These are phyloP conservation scores for Psophia crepitans DNA, from an alignment of 2,113 vertebrate genomes.

Conservation along the genomic window DNA sequence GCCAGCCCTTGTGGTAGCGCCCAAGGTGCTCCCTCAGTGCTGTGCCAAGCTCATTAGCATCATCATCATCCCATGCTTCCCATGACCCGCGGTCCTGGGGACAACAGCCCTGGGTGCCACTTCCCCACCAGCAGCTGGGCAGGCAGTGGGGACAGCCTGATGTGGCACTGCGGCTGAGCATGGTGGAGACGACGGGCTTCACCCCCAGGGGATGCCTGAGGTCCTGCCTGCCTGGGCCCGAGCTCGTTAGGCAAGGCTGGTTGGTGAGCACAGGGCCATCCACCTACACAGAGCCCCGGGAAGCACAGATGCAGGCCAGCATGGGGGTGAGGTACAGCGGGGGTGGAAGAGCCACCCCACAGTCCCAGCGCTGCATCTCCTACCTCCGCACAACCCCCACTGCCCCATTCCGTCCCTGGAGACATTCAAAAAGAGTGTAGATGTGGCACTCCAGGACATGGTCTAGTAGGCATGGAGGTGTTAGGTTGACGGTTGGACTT, in stretches of 20 bases:
- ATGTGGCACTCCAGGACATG: too few species aligned
- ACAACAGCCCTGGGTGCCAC: neutral
- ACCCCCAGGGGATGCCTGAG: neutral
- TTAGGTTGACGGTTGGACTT: too few species aligned
- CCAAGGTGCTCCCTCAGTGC: neutral
- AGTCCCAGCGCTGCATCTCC: neutral
- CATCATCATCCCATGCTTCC: neutral
- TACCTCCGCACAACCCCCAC: neutral
- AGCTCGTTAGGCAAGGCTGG: neutral
- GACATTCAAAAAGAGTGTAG: too few species aligned
- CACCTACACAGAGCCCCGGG: neutral
- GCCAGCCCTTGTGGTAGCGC: neutral
- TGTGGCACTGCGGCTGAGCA: rapidly evolving
- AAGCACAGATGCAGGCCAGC: neutral
- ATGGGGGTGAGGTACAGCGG: neutral
- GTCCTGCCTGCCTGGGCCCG: neutral
- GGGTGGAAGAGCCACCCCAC: neutral
- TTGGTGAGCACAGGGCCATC: neutral
- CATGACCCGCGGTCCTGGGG: neutral
- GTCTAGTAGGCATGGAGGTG: too few species aligned
- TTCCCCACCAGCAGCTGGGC: neutral
- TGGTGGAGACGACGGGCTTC: neutral
- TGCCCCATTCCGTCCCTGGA: too few species aligned
- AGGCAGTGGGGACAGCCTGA: neutral
- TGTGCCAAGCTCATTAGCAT: neutral